Percentiles rank a stretch among this genome's conserved stretches.
phyloP scores from a whole-genome alignment of 2,888 invertebrate species.

The Lapara coniferarum region DNA sequence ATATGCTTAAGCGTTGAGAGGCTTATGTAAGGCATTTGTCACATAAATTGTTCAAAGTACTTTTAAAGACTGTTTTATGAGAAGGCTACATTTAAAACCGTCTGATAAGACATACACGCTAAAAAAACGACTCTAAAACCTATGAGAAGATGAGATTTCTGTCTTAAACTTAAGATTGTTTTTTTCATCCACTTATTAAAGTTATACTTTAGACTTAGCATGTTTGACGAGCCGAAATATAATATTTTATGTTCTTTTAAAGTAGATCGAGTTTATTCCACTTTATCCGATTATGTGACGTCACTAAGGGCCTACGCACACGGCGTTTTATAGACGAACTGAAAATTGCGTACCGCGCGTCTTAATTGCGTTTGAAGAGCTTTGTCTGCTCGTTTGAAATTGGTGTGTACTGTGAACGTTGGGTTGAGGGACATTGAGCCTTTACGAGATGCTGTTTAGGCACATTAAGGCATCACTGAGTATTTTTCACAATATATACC shows the following conservation, averaged over 20 bases:
- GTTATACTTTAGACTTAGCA: background rate
- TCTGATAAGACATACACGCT: background rate
- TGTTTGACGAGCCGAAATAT: background rate
- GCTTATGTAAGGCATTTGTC: constrained; percentile 21
- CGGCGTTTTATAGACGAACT: no score
- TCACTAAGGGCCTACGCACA: no score
- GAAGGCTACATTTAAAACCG: background rate
- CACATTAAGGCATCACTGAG: no score
- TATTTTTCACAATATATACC: no score
- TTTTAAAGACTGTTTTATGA: background rate
- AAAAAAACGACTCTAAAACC: background rate
- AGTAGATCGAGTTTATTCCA: background rate
- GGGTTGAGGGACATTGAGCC: no score
- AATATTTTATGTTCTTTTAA: background rate
- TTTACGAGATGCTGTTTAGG: no score
- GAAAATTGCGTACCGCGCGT: background rate
- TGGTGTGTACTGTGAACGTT: no score
- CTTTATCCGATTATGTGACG: no score
- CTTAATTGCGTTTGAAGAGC: no score
- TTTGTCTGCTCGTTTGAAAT: no score
- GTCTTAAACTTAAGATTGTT: constrained; percentile 1
- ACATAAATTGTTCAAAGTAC: constrained; percentile 3
- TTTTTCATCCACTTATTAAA: background rate
- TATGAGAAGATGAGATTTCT: background rate
- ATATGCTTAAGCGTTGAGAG: constrained; percentile 5